Conservation (phyloP, 2,113 vertebrate species). For the Dinomys branickii region DNA sequence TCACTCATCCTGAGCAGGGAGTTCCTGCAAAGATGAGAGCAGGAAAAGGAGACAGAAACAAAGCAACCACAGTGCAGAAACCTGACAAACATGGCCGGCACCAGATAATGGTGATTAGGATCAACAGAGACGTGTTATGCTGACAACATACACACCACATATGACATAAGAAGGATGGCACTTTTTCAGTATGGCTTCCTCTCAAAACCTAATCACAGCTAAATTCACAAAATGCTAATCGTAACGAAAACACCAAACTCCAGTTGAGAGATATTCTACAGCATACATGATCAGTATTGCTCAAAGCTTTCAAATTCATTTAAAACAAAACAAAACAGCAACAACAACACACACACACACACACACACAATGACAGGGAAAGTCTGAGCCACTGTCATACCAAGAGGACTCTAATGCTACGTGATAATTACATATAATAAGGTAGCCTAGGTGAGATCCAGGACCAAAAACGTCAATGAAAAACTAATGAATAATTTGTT, state of each 20-base stretch:
- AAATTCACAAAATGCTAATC: background rate
- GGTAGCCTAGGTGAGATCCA: background rate
- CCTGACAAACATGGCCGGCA: fast-evolving
- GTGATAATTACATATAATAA: background rate
- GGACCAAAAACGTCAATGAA: background rate
- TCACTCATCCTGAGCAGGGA: background rate
- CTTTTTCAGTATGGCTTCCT: background rate
- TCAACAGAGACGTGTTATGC: no score
- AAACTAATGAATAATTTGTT: background rate
- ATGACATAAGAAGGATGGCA: background rate
- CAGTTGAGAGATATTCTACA: background rate
- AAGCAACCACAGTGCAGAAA: background rate
- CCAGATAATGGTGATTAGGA: background rate
- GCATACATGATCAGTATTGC: background rate
- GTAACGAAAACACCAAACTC: background rate
- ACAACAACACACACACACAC: background rate
- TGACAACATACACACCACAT: background rate
- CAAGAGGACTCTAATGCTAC: background rate
- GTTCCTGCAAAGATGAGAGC: background rate
- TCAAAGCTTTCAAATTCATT: background rate
- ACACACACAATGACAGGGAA: background rate
- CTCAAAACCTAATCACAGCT: background rate
- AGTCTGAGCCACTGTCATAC: background rate
- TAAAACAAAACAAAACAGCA: background rate
- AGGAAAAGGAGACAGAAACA: background rate